phyloP scores from a whole-genome alignment of 1,140 invertebrate genomes.

The Triops cancriformis region DNA sequence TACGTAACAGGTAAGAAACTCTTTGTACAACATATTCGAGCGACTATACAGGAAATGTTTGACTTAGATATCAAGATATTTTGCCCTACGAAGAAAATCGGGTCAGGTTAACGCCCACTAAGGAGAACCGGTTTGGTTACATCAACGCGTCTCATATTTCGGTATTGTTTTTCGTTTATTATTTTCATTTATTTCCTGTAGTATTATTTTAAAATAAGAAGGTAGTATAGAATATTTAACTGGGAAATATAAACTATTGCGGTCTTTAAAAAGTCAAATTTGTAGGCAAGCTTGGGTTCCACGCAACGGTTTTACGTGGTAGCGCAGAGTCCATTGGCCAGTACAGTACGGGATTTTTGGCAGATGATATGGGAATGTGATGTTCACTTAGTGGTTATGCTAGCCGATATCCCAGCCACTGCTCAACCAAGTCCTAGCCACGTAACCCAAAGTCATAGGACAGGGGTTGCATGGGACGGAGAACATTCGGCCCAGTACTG shows the following conservation, averaged over 20 bases:
- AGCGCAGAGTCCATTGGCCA: constrained; percentile 59
- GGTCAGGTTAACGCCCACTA: constrained; percentile 62
- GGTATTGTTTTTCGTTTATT: constrained; percentile 41
- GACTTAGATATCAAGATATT: constrained; percentile 55
- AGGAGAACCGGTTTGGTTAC: constrained; percentile 73
- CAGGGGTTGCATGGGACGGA: not conserved
- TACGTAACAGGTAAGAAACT: constrained; percentile 42
- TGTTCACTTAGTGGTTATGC: constrained; percentile 64
- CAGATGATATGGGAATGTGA: constrained; percentile 79
- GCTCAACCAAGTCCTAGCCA: constrained; percentile 26
- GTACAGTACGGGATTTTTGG: constrained; percentile 61
- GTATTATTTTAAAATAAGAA: constrained; percentile 19
- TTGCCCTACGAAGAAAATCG: constrained; percentile 82
- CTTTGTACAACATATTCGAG: not conserved
- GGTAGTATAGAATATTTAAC: too few species aligned
- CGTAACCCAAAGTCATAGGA: not conserved
- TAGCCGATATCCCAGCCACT: constrained; percentile 49
- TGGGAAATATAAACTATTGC: too few species aligned
- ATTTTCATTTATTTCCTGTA: constrained; percentile 18
- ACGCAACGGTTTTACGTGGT: constrained; percentile 73
- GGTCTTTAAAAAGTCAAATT: not conserved
- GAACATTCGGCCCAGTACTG: not conserved
- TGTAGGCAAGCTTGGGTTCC: constrained; percentile 58
- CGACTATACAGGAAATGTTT: not conserved
- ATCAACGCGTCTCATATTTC: constrained; percentile 83